Base-by-base conservation (phyloP, 2,113 vertebrate species). In the Antennarius striatus region DNA sequence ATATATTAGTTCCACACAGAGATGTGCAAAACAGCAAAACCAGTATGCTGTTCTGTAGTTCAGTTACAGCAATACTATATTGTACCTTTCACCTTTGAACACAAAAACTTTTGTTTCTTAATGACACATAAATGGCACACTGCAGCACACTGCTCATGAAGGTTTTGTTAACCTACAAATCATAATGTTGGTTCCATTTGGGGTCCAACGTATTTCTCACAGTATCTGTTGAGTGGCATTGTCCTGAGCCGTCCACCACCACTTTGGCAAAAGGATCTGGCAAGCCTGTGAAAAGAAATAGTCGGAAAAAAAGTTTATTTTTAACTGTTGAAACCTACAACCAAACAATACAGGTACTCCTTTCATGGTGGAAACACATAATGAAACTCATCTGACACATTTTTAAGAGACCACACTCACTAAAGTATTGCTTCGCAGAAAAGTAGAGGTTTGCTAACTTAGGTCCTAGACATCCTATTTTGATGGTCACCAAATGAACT, bases 181-280 rank as follows among this genome's bases (percentile, higher is more conserved):
- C 98, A 91, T 99, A 99, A 92, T 99, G 98, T 83, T 99, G 98
- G 90, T 99, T 99, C 98, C 97, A 99, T 85, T 98, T 99, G 77
- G 98, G 98, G 91, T 99, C 98, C 62, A 99, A 95, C 30, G 96
- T 98, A 88, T 99, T 99, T 94, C 95, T 98, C 92, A 99, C 98
- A 90, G 98, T 99, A 92, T 99, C 97, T 81, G 97, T 99, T 74
- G 96, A 99, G 95, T 99, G 98, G 91, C 98, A 99, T 70, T 99
- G 97, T 68, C 98, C 98, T 78, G 98, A 99, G 82, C 98, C 98
- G 1, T 99, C 98, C 89, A 99, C 97, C 82, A 99, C 96, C 83
- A 99, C 96, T 86, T 99, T 99, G 83, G 98, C 97, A 90, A 99
- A 99, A 65, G 98, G 97, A 91, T 99, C 98, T 67, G 98, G 98